Percentiles rank a stretch among this genome's conserved stretches.
phyloP scores from a whole-genome alignment of 2,113 vertebrate species.

The human (Homo sapiens) region DNA sequence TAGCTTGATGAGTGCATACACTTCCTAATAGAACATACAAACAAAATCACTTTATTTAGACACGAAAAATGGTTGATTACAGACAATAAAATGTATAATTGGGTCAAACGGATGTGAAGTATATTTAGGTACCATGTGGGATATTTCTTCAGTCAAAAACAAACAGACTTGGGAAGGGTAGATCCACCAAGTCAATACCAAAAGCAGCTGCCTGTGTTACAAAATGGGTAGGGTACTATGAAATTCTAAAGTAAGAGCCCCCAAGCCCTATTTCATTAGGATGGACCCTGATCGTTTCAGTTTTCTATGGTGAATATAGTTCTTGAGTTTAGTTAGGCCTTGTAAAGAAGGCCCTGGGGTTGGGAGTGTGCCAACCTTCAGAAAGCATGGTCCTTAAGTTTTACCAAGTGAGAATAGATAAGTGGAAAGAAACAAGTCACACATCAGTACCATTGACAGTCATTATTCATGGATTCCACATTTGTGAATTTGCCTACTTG shows the following conservation, averaged over 20 bases:
- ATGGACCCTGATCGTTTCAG: neutral
- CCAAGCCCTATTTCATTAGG: neutral
- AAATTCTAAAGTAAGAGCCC: neutral
- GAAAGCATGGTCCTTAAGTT: neutral
- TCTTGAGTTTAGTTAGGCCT: neutral
- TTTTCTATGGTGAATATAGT: neutral
- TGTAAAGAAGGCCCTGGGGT: neutral
- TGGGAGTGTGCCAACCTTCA: neutral
- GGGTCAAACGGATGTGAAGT: conserved; percentile 10
- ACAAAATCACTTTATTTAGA: conserved; percentile 42
- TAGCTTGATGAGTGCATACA: neutral
- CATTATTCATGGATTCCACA: neutral
- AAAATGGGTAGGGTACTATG: neutral
- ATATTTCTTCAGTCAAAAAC: conserved; percentile 43
- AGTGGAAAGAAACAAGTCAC: neutral
- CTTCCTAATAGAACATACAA: conserved; percentile 33
- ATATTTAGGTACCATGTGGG: neutral
- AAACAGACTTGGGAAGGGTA: neutral
- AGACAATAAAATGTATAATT: conserved; percentile 31
- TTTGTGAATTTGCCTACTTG: neutral
- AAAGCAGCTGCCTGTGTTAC: neutral
- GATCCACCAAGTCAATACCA: neutral
- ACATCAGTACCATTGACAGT: neutral
- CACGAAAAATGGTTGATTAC: neutral
- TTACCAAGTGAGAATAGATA: neutral